phyloP scores from a whole-genome alignment of 2,113 vertebrate genomes.

The Butorides virescens region DNA sequence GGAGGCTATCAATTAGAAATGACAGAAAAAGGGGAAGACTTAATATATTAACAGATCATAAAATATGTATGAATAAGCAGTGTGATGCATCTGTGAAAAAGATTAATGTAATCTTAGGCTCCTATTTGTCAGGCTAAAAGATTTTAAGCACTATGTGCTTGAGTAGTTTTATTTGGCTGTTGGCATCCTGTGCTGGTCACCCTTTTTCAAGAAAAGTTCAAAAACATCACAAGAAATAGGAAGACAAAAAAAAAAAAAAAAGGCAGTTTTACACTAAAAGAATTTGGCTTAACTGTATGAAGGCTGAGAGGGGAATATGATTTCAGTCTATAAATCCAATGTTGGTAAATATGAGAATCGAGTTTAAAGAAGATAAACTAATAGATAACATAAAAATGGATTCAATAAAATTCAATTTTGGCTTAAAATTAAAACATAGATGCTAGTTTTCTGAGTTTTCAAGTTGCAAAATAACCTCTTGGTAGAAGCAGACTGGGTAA shows the following conservation, averaged over 20 bases:
- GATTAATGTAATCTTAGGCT: not conserved
- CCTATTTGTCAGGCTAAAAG: not conserved
- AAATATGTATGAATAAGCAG: not conserved
- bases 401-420: not conserved
- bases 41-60: not conserved
- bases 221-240: not conserved
- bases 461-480: not conserved
- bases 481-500: not conserved
- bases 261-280: fast-evolving
- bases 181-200: not conserved
- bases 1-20: not conserved
- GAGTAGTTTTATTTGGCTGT: not conserved
- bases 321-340: not conserved
- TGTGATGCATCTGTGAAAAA: not conserved
- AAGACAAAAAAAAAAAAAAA: not conserved
- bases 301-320: not conserved
- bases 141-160: not conserved
- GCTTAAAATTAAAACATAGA: not conserved
- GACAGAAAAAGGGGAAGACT: not conserved
- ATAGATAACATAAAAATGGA: not conserved
- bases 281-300: not conserved
- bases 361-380: not conserved
- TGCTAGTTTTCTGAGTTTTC: not conserved
- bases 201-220: not conserved
- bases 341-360: not conserved